Base-by-base conservation (phyloP, 2,797 vertebrate species). In the Australoheros facetus region DNA sequence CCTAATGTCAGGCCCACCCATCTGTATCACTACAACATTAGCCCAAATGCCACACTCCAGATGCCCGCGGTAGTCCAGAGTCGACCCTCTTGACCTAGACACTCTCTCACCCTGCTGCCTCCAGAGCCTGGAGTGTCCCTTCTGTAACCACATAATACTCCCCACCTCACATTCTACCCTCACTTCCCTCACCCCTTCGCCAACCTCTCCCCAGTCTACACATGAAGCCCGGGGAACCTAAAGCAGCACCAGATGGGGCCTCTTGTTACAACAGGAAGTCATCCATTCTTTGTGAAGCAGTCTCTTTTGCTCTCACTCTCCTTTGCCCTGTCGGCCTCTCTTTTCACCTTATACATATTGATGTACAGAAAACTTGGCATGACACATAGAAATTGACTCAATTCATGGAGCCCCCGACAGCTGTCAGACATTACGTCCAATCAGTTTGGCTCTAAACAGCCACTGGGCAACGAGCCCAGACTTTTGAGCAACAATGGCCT, bases 391-490 rank as follows among this genome's bases (percentile, higher is more conserved):
- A 90, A 87, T 92, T 88, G 86, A 92, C 88, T 90, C 84, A 77
- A 76, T 93, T 89, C 76, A 9, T 71, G 70, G 58, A 51, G 88
- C 85, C 87, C 91, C 88, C 83, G 81, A 92, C 94, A 95, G 93
- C 93, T 94, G 94, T 92, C 94, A 93, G 88, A 93, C 90, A 95
- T 95, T 94, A 95, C 84, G 82, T 77, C 92, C 89, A 94, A 94
- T 95, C 93, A 94, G 85, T 87, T 87, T 85, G 88, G 89, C 89
- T 85, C 82, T 77, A 86, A 92, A 82, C 90, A 83, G 88, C 85
- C 82, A 83, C 77, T 87, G 92, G 93, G 93, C 94, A 87, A 82
- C 5, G 71, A 85, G 94, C 93, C 94, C 90, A 87, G 94, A 89
- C 82, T 83, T 81, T 77, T 89, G 91, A 94, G 89, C 83, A 83